Conservation (phyloP, 2,113 vertebrate genomes). For the Cettia cetti region DNA sequence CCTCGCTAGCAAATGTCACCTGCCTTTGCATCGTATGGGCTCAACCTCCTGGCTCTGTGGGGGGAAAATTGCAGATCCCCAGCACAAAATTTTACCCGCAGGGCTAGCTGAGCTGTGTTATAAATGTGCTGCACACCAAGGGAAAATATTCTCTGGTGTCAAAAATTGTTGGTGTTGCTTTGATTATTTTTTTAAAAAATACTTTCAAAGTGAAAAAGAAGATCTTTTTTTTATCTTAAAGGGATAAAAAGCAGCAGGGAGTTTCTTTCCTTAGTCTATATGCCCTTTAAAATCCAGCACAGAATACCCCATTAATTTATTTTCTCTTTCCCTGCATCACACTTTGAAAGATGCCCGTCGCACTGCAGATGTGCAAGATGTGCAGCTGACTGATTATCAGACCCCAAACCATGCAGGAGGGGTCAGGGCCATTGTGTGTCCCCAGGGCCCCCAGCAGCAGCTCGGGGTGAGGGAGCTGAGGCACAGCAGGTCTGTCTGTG, state of each 20-base stretch:
- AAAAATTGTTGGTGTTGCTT: slow-evolving; percentile 56
- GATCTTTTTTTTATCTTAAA: slow-evolving; percentile 47
- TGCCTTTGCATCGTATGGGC: not conserved
- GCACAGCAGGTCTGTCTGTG: too few species aligned
- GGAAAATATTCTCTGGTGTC: slow-evolving; percentile 55
- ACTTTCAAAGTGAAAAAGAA: slow-evolving; percentile 69
- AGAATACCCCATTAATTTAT: slow-evolving; percentile 54
- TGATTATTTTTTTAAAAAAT: slow-evolving; percentile 50
- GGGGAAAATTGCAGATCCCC: slow-evolving; percentile 5
- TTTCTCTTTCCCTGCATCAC: not conserved
- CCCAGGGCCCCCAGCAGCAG: not conserved
- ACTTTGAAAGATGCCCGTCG: not conserved
- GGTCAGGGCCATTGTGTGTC: not conserved
- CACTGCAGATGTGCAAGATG: not conserved
- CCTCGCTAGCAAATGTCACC: not conserved
- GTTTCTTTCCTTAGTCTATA: slow-evolving; percentile 32
- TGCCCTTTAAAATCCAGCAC: slow-evolving; percentile 50
- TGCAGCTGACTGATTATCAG: not conserved
- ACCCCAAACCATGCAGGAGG: not conserved
- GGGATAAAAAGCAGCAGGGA: slow-evolving; percentile 62
- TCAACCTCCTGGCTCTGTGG: not conserved
- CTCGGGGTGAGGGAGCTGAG: not conserved
- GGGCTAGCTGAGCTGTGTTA: slow-evolving; percentile 15
- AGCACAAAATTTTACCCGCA: not conserved
- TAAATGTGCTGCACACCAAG: slow-evolving; percentile 28